Conservation (phyloP, 2,113 vertebrate species). For the Lepidothrix coronata region DNA sequence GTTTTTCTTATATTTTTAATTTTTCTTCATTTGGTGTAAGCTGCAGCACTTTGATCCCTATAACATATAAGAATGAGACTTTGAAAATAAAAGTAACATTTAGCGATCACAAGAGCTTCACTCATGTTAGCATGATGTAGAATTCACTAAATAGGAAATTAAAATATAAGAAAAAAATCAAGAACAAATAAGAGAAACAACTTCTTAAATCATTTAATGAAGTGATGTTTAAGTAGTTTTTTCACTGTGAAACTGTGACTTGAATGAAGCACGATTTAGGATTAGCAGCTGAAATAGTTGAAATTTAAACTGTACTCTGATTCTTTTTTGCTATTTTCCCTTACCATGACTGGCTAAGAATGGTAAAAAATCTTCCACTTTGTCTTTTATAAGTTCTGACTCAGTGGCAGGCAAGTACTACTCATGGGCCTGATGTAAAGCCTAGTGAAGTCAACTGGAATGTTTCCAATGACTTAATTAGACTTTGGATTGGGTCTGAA, state of each 20-base stretch:
- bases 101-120: not conserved
- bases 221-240: not conserved
- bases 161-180: not conserved
- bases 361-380: not conserved
- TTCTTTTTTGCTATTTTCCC: not conserved
- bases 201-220: not conserved
- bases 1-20: not conserved
- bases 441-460: constrained; percentile 53
- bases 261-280: not conserved
- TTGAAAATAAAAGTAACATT: not conserved
- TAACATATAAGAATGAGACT: not conserved
- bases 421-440: constrained; percentile 54
- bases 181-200: not conserved
- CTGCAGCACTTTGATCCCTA: not conserved
- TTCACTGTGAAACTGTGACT: not conserved
- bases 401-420: constrained; percentile 25
- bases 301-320: not conserved
- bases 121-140: not conserved
- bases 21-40: not conserved
- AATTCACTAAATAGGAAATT: not conserved
- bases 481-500: constrained; percentile 44
- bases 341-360: not conserved
- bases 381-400: constrained; percentile 21
- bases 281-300: not conserved
- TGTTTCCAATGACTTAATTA: constrained; percentile 58